Evolutionary conservation across 2,797 vertebrate genomes (phyloP).

Genomic region (Syngnathus acus): DNA sequence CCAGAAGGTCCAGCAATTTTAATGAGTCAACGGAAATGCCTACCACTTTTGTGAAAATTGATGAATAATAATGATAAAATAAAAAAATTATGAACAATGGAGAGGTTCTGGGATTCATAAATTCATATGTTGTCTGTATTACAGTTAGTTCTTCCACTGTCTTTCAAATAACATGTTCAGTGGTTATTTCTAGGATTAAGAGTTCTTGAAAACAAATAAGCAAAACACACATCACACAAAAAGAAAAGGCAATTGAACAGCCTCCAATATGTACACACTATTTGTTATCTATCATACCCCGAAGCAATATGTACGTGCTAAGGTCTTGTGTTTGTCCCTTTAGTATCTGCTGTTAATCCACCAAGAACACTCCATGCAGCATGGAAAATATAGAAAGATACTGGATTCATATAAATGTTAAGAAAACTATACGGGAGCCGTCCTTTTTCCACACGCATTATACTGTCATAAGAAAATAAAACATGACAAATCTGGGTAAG

Average conservation of each 20-base stretch:
- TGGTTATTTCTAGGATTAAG: background rate
- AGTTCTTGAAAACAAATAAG: conserved; percentile 4
- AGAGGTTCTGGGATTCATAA: conserved; percentile 39
- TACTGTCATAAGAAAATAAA: conserved; percentile 53
- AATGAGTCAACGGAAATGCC: conserved; percentile 17
- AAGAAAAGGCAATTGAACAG: conserved; percentile 5
- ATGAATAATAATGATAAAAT: background rate
- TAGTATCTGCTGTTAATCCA: conserved; percentile 22
- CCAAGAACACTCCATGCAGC: background rate
- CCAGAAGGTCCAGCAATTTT: conserved; percentile 18
- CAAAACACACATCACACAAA: conserved; percentile 25
- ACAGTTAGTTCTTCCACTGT: background rate
- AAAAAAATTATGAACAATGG: conserved; percentile 10
- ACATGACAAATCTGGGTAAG: conserved; percentile 31
- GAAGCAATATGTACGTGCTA: conserved; percentile 18
- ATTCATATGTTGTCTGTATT: background rate
- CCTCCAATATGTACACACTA: conserved; percentile 29
- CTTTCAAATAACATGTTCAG: background rate
- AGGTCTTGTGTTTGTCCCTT: conserved; percentile 20
- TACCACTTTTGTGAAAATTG: conserved; percentile 9
- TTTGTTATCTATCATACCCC: conserved; percentile 15
- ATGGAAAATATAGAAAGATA: conserved; percentile 27
- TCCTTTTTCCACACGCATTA: conserved; percentile 22
- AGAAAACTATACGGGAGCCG: conserved; percentile 26
- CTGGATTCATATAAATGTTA: conserved; percentile 14